A percentile compares a stretch with the other conserved stretches of the same genome.
phyloP scores from a whole-genome alignment of 2,888 invertebrate genomes.

The Chirona hameri region DNA sequence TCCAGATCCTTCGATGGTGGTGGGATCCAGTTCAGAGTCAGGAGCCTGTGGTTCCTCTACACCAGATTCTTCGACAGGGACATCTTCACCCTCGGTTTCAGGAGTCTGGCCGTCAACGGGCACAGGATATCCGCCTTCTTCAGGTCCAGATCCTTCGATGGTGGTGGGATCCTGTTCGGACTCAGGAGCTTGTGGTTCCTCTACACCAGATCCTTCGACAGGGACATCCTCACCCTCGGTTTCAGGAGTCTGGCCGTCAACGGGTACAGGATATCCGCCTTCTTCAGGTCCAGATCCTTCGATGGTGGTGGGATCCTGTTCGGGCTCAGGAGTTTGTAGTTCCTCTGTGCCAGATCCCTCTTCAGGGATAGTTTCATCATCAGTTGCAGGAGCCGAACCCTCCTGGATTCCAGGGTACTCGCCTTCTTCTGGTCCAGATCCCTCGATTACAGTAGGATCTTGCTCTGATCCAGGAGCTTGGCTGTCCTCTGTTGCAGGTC shows the following conservation, averaged over 20 bases:
- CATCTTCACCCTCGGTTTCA: not conserved
- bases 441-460: not conserved
- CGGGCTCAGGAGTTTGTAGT: not conserved
- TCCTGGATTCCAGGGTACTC: not conserved
- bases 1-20: not conserved
- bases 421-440: too few relatives aligned
- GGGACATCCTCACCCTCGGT: too few relatives aligned
- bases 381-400: not conserved
- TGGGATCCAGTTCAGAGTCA: slow-evolving; percentile 2
- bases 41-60: not conserved
- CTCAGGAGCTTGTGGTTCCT: too few relatives aligned
- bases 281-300: not conserved
- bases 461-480: not conserved
- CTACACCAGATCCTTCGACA: too few relatives aligned
- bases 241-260: not conserved
- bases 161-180: too few relatives aligned
- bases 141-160: too few relatives aligned
- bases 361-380: not conserved
- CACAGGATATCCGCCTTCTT: too few relatives aligned
- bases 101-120: too few relatives aligned
- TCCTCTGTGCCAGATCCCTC: not conserved
- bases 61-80: not conserved
- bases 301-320: not conserved
- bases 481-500: not conserved
- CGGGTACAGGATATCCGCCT: slow-evolving; percentile 2